These are phyloP conservation scores for Caenorhabditis macrosperma DNA, from an alignment of 2,888 invertebrate genomes.

Conservation along the genomic window DNA sequence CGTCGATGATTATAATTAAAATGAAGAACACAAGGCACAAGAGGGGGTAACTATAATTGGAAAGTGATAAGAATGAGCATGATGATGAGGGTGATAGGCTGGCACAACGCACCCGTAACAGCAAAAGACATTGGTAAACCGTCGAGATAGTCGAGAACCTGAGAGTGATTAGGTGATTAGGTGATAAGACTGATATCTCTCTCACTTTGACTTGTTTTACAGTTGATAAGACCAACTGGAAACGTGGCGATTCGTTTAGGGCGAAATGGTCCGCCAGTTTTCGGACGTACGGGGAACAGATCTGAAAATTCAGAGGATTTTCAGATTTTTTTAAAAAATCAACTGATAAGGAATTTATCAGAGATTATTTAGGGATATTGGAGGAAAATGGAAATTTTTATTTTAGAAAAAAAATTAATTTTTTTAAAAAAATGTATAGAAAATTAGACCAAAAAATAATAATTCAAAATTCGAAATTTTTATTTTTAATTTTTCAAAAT, in stretches of 20 bases:
- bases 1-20: too few relatives aligned
- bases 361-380: background rate
- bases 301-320: constrained; percentile 56
- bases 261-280: constrained; percentile 72
- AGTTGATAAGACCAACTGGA: constrained; percentile 77
- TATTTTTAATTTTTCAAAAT: too few relatives aligned
- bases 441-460: too few relatives aligned
- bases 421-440: too few relatives aligned
- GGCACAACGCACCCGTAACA: constrained; percentile 4
- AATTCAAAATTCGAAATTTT: too few relatives aligned
- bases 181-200: background rate
- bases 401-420: too few relatives aligned
- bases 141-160: constrained; percentile 65
- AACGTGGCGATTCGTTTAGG: constrained; percentile 72
- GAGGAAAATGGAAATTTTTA: background rate
- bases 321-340: background rate
- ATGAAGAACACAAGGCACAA: background rate
- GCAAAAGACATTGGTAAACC: constrained; percentile 54
- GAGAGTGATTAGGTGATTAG: background rate
- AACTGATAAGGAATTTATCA: background rate
- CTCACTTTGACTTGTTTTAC: constrained; percentile 73
- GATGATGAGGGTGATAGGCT: constrained; percentile 33
- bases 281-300: constrained; percentile 74
- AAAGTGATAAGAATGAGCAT: constrained; percentile 30
- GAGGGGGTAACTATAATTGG: background rate